Conservation (phyloP, 2,113 vertebrate genomes). For the Haemorhous mexicanus region DNA sequence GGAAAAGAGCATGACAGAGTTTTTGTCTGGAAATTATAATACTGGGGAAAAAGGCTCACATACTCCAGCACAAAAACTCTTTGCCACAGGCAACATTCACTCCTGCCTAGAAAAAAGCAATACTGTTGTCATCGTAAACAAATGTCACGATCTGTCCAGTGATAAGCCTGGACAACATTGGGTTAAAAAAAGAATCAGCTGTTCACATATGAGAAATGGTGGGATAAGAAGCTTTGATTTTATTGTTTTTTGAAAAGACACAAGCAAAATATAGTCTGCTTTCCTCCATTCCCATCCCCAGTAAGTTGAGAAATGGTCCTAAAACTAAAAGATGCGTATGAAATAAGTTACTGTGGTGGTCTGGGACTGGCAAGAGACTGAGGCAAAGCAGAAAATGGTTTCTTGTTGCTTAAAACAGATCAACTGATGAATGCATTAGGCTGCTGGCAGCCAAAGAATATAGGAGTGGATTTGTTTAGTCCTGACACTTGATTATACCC, state of each 20-base stretch:
- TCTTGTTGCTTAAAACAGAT: neutral
- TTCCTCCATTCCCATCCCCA: neutral
- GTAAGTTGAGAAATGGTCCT: neutral
- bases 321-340: neutral
- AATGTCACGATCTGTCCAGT: neutral
- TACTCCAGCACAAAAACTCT: neutral
- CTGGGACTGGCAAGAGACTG: neutral
- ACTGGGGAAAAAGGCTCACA: neutral
- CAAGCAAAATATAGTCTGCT: neutral
- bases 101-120: neutral
- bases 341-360: neutral
- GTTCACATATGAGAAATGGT: neutral
- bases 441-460: neutral
- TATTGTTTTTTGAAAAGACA: neutral
- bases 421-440: neutral
- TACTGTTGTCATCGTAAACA: neutral
- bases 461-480: constrained; percentile 1
- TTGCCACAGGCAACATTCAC: neutral
- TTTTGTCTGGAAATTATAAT: constrained; percentile 23
- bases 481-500: neutral
- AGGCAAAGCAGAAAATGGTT: neutral
- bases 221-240: neutral
- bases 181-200: neutral
- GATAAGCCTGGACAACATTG: neutral
- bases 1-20: neutral